Evolutionary conservation across 2,797 vertebrate genomes (phyloP), one percentile per base, ranked within the genome.

Genomic region (Crocodylus rhombifer): DNA sequence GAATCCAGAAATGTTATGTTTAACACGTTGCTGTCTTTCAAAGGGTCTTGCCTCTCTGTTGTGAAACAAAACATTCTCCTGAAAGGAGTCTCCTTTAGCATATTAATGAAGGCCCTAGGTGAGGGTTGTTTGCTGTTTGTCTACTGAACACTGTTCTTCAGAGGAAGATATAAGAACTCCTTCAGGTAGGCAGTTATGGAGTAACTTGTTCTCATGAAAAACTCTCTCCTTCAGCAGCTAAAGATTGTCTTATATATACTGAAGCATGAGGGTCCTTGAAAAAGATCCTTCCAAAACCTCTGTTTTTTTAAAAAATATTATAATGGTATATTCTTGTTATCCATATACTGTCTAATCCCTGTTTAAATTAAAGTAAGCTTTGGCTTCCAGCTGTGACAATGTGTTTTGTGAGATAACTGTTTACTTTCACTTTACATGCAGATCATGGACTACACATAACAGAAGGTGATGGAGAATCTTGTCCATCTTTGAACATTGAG

Each of bases 141-240:
- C 77, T 82, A 57, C 33, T 94, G 78, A 79, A 62, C 56, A n/a
- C 0, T 1, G 16, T 83, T 25, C 65, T 21, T 18, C 73, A 2
- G 11, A 69, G 9, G 18, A 71, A 87, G 25, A 13, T 14, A 71
- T 58, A 90, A 61, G 87, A 82, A 26, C 36, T 4, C 10, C 83
- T 81, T 88, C 0, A 2, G 15, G 6, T 1, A 0, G 0, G 20
- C 51, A 62, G 2, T 3, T 13, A 63, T 6, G 51, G 23, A 6
- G 15, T 82, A 33, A 71, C 6, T 51, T 87, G 60, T 4, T 73
- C 16, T 8, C n/a, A 4, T 14, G 30, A 15, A 30, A 64, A 73
- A 17, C 26, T 21, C 25, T 84, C 25, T 23, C 23, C 23, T 62
- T 36, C 33, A 71, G 13, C 42, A 71, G 33, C 42, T 42, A 71